These are phyloP conservation scores for Eretmochelys imbricata DNA, from an alignment of 2,113 vertebrate genomes.

Conservation along the genomic window DNA sequence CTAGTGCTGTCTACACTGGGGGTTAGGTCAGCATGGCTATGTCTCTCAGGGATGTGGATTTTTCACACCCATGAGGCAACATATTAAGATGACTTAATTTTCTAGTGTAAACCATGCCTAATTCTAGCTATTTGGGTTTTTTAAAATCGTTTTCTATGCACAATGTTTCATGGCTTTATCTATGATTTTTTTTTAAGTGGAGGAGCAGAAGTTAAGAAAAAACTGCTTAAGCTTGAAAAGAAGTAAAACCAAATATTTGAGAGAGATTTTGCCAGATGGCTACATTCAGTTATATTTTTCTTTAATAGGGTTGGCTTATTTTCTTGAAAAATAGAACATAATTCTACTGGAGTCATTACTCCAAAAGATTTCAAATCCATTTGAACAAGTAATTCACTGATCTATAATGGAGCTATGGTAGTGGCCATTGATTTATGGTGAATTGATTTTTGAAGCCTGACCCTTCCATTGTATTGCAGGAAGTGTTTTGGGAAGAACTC, in stretches of 20 bases:
- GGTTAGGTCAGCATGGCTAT: background rate
- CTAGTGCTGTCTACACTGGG: no score
- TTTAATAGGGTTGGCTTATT: background rate
- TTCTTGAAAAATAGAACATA: background rate
- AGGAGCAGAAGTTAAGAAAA: background rate
- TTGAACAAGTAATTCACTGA: background rate
- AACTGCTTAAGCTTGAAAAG: background rate
- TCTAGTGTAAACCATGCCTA: background rate
- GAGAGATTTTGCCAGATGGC: background rate
- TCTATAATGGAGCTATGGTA: background rate
- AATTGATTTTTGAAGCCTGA: background rate
- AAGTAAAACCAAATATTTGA: background rate
- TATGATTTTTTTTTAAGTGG: background rate
- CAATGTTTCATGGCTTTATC: background rate
- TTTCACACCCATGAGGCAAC: background rate
- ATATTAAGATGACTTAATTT: background rate
- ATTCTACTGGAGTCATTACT: background rate
- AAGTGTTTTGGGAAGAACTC: background rate
- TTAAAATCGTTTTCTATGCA: background rate
- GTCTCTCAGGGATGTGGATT: background rate
- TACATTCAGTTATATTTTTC: background rate
- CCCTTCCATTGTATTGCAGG: background rate
- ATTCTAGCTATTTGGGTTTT: background rate
- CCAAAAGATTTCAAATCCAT: background rate
- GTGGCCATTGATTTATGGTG: background rate